Evolutionary conservation across 2,888 invertebrate species (phyloP).

Genomic region (Nemotelus nigrinus): DNA sequence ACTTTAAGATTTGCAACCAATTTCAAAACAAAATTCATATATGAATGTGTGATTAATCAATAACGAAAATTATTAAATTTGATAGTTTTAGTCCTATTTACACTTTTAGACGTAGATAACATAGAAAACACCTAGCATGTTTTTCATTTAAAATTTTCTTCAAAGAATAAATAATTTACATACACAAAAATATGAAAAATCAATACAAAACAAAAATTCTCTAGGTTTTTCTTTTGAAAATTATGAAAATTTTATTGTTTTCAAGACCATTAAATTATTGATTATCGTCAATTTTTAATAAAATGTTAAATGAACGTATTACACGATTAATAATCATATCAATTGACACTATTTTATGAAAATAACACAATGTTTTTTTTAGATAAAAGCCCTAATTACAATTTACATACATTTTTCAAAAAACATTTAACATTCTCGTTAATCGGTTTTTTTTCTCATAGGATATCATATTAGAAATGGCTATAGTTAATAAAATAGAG

Average conservation of each 20-base stretch:
- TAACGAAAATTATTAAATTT: slow-evolving; percentile 16
- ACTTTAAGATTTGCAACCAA: slow-evolving; percentile 19
- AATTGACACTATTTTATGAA: slow-evolving; percentile 29
- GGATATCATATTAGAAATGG: too few relatives aligned
- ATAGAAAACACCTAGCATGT: background rate
- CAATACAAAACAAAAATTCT: background rate
- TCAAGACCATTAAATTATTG: background rate
- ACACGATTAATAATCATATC: slow-evolving; percentile 1
- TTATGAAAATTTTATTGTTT: slow-evolving; percentile 8
- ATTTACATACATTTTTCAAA: background rate
- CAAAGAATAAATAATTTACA: too few relatives aligned
- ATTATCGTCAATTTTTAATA: background rate
- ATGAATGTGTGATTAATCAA: slow-evolving; percentile 44
- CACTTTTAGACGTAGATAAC: slow-evolving; percentile 10
- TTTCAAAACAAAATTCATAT: slow-evolving; percentile 41
- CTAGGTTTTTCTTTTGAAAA: background rate
- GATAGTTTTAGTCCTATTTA: slow-evolving; percentile 12
- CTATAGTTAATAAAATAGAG: slow-evolving; percentile 17
- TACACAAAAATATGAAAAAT: background rate
- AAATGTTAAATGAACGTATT: slow-evolving; percentile 6
- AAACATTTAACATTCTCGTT: too few relatives aligned
- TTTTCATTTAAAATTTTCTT: too few relatives aligned
- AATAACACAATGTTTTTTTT: background rate
- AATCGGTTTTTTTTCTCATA: too few relatives aligned
- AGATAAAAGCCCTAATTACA: background rate